Base-by-base conservation (phyloP, 2,888 invertebrate genomes). In the Galeopsomyia nigrocyanea region DNA sequence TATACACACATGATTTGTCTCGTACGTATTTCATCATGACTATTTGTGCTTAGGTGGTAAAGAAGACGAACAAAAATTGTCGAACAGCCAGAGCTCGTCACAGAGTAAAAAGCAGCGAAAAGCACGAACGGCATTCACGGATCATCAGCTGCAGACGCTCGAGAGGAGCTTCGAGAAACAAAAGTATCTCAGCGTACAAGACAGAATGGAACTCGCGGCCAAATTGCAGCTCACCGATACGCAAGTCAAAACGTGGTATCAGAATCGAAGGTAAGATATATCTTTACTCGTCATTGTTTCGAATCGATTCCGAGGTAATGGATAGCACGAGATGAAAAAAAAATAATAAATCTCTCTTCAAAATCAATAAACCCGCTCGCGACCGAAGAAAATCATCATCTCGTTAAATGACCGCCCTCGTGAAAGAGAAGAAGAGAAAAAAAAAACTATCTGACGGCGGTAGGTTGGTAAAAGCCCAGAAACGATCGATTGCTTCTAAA, bases 241-340 rank as follows among this genome's bases (percentile, higher is more conserved):
- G 65, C 99, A 99, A 90, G 99, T 99, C 86, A 99, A 99, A 88
- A 99, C 99, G 82, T 99, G 99, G 99, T 99, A 99, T 88, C 98
- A 99, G 88, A 99, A 99, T 87, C 90, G 99, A 90, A 92, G 98
- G 98, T 97, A 87, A 89, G 91, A 86, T 19, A 5, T 21, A 19
- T 19, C 6, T 1, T 22, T 26, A 46, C 31, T 14, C 19, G 0
- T 16, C 26, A 26, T 14, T 16, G 3, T 16, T 55, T 2, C 3
- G 16, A 50, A 50, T 60, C 39, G 39, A 60, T 2, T 6, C 26
- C 26, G 3, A 26, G 3, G 26, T 26, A 3, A 5, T 26, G 5
- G 26, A 2, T 26, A n/a, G 26, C 26, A 53, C 17, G 0, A 10
- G 3, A 53, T 9, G 13, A 17, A 53, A 53, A 17, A 17, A 21